Base-by-base conservation (phyloP, 1,140 invertebrate species). In the Bombus sylvicola region DNA sequence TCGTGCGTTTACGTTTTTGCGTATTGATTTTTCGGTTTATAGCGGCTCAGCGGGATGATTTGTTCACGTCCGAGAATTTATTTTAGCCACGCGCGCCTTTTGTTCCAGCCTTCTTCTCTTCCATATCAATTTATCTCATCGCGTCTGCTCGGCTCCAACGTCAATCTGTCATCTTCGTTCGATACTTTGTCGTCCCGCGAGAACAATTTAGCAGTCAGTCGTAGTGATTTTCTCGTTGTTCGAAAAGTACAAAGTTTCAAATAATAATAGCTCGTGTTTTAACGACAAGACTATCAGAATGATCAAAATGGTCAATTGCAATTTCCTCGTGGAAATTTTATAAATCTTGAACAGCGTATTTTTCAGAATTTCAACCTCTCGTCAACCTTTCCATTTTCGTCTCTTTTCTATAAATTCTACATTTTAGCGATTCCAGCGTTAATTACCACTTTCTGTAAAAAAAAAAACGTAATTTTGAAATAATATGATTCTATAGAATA, bases 21-120 rank as follows among this genome's bases (percentile, higher is more conserved):
- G 66, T 72, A 86, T 79, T 68, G 74, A 87, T 73, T 81, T 64
- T 68, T 68, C 69, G 22, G 10, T 73, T 80, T 80, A 80, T 41
- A 53, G 25, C 53, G 15, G 53, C 34, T n/a, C 22, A 53, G 18
- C 47, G 47, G 47, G 18, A 62, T 47, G 77, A 73, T 80, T 85
- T 80, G 41, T 73, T 47, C 39, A 12, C 28, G 53, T 25, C 1
- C 3, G 39, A 41, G n/a, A 78, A 77, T 71, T 66, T 83, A 83
- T 68, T 78, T 78, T 39, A 83, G 3, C 66, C 74, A 39, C 43
- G 66, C 57, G 34, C 39, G 41, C 34, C 34, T 69, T 68, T 76
- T 76, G 73, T 57, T 68, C 43, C 28, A 34, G 13, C 34, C 8
- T 34, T 10, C 8, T 18, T 34, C 15, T 1, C 25, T 0, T 37